Evolutionary conservation across 2,797 vertebrate species (phyloP).

Genomic region (Acomys russatus): DNA sequence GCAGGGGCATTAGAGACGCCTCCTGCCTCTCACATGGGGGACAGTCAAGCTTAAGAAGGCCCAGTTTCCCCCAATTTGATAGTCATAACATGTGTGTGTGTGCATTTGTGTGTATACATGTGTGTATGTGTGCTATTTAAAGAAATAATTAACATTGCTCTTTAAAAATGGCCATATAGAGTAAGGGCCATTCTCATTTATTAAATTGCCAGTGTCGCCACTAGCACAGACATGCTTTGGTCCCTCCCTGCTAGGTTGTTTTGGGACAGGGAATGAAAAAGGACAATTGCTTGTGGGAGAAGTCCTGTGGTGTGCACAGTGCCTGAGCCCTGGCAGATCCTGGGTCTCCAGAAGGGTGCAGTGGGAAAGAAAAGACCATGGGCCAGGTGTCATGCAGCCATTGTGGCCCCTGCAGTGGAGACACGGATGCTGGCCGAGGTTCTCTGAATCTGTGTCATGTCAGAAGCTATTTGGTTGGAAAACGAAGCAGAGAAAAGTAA

Average conservation of each 20-base stretch:
- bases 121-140: background rate
- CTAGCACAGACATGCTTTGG: background rate
- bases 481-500: slow-evolving; percentile 9
- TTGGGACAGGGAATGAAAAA: background rate
- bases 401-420: background rate
- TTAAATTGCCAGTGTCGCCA: background rate
- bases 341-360: background rate
- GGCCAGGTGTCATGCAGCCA: background rate
- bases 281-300: background rate
- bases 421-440: background rate
- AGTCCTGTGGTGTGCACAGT: accelerated
- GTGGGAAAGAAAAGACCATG: background rate
- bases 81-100: background rate
- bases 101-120: background rate
- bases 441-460: background rate
- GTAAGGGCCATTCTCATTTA: background rate
- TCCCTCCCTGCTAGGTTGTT: background rate
- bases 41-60: slow-evolving; percentile 35
- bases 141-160: slow-evolving; percentile 22
- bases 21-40: background rate
- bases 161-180: slow-evolving; percentile 30
- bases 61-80: background rate
- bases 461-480: background rate
- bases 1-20: background rate
- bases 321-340: background rate